Conservation (phyloP, 2,888 invertebrate species). For the Diarsia rubi region DNA sequence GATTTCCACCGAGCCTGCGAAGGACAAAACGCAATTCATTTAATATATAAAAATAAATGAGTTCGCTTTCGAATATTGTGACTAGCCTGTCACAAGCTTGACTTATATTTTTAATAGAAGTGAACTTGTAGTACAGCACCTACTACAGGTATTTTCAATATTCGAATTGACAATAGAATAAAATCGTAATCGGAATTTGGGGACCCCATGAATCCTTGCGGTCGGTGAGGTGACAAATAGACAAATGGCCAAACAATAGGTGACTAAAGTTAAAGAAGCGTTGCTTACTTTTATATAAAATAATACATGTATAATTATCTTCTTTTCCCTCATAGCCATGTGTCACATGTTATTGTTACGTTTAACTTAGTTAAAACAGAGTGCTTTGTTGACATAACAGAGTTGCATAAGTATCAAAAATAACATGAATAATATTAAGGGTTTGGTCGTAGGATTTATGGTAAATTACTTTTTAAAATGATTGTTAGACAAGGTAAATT, state of each 20-base stretch:
- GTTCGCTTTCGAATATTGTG: background rate
- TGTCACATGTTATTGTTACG: constrained; percentile 46
- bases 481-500: background rate
- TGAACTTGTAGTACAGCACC: background rate
- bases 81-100: background rate
- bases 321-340: constrained; percentile 39
- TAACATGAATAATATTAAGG: constrained; percentile 36
- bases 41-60: background rate
- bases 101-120: background rate
- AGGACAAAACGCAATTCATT: background rate
- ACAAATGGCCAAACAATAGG: background rate
- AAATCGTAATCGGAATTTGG: background rate
- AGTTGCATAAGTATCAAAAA: constrained; percentile 38
- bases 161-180: background rate
- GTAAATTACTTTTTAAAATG: background rate
- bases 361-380: constrained; percentile 40
- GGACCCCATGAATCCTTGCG: background rate
- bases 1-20: background rate
- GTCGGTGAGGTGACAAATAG: constrained; percentile 16
- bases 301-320: constrained; percentile 22
- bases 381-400: constrained; percentile 40
- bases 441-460: background rate
- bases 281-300: constrained; percentile 15
- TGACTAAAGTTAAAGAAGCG: constrained; percentile 6
- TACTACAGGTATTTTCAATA: background rate